These are phyloP conservation scores for Chlorops oryzae DNA, from an alignment of 1,140 invertebrate genomes.

Conservation along the genomic window DNA sequence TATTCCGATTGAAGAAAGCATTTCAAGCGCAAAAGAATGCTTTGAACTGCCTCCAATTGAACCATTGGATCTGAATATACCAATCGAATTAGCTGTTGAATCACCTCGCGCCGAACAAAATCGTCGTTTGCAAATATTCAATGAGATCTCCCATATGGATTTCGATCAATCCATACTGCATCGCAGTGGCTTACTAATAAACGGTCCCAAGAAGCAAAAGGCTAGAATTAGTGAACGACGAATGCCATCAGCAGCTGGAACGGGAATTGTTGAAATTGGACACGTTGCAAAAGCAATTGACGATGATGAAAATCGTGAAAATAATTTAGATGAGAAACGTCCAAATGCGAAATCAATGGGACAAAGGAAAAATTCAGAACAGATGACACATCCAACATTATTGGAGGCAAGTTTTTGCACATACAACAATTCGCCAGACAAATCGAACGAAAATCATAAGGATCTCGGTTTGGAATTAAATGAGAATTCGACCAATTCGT, in stretches of 20 bases:
- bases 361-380: constrained; percentile 8
- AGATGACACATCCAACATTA: constrained; percentile 29
- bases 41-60: constrained; percentile 50
- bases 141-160: constrained; percentile 40
- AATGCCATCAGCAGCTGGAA: background rate
- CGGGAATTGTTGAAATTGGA: constrained; percentile 42
- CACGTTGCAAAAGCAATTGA: constrained; percentile 22
- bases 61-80: constrained; percentile 47
- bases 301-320: background rate
- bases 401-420: constrained; percentile 44
- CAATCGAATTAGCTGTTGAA: constrained; percentile 45
- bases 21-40: constrained; percentile 53
- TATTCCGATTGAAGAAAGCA: constrained; percentile 24
- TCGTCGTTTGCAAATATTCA: constrained; percentile 42
- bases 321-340: too few relatives aligned
- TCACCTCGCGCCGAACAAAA: constrained; percentile 37
- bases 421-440: constrained; percentile 2
- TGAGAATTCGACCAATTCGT: too few relatives aligned
- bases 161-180: constrained; percentile 42
- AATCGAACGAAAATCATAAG: background rate
- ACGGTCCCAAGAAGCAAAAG: constrained; percentile 13
- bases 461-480: background rate
- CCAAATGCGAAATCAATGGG: too few relatives aligned
- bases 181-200: constrained; percentile 17
- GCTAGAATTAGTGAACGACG: background rate